phyloP scores from a whole-genome alignment of 2,797 vertebrate genomes.

The Heterohyrax brucei region DNA sequence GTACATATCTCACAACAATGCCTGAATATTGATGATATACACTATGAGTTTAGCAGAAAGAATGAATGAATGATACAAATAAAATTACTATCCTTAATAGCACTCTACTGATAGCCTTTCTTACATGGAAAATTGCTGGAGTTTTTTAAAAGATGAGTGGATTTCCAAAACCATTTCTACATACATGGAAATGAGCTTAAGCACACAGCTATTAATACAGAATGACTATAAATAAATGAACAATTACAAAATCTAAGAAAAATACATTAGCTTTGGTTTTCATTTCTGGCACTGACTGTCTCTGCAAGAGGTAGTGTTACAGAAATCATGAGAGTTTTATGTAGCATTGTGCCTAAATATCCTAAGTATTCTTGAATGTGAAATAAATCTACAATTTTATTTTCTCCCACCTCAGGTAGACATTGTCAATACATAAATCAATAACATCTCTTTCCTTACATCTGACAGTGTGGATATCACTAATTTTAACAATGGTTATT shows the following conservation, averaged over 20 bases:
- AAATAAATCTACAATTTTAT: not conserved
- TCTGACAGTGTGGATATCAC: not conserved
- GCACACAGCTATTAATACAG: not conserved
- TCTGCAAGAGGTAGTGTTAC: not conserved
- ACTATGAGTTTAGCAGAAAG: not conserved
- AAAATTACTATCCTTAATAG: conserved; percentile 11
- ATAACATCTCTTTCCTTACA: not conserved
- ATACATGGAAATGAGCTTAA: not conserved
- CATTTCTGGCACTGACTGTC: not conserved
- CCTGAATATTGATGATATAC: not conserved
- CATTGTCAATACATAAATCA: not conserved
- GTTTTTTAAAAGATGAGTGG: not conserved
- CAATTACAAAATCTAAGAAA: not conserved
- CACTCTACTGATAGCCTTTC: not conserved
- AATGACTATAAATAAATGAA: conserved; percentile 1
- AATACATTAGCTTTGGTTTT: conserved; percentile 6
- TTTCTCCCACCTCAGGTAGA: not conserved
- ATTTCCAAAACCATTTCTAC: not conserved
- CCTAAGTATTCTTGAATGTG: not conserved
- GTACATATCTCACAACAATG: not conserved
- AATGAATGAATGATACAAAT: not conserved
- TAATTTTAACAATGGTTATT: not conserved
- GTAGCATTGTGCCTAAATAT: not conserved
- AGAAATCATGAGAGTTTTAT: conserved; percentile 30
- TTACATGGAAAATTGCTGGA: not conserved